Conservation (phyloP, 2,888 invertebrate genomes). For the Pseudococcus viburni region DNA sequence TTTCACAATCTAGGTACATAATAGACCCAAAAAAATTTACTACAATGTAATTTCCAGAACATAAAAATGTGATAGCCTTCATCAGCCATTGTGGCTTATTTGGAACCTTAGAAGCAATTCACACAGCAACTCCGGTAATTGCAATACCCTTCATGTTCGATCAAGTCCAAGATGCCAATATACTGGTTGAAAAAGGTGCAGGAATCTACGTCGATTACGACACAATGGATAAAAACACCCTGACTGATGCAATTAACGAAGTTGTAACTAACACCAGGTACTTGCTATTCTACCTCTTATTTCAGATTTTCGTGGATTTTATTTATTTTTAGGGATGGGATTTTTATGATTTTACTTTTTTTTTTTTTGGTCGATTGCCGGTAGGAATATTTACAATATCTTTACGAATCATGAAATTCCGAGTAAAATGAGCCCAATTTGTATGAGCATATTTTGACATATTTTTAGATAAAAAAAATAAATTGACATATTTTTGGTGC, state of each 20-base stretch:
- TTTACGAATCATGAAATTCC: too few relatives aligned
- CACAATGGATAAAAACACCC: not conserved
- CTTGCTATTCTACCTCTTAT: not conserved
- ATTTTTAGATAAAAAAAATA: too few relatives aligned
- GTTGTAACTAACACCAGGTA: not conserved
- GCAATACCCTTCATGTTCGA: slow-evolving; percentile 72
- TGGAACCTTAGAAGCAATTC: slow-evolving; percentile 73
- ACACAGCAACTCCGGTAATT: slow-evolving; percentile 72
- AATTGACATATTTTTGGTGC: too few relatives aligned
- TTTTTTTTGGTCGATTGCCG: too few relatives aligned
- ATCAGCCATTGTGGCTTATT: slow-evolving; percentile 75
- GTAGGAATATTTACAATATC: too few relatives aligned
- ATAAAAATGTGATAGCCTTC: slow-evolving; percentile 73
- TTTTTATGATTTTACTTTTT: too few relatives aligned
- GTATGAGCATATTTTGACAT: too few relatives aligned
- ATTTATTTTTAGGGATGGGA: too few relatives aligned
- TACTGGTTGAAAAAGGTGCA: slow-evolving; percentile 70
- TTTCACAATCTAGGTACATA: too few relatives aligned
- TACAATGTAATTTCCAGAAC: slow-evolving; percentile 68
- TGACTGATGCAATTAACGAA: not conserved
- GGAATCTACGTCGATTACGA: slow-evolving; percentile 70
- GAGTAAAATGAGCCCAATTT: too few relatives aligned
- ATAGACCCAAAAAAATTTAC: too few relatives aligned
- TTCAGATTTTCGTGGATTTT: not conserved
- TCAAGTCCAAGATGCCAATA: slow-evolving; percentile 71